Evolutionary conservation across 2,888 invertebrate genomes (phyloP).

Genomic region (Drosophila nr. perissopoda): DNA sequence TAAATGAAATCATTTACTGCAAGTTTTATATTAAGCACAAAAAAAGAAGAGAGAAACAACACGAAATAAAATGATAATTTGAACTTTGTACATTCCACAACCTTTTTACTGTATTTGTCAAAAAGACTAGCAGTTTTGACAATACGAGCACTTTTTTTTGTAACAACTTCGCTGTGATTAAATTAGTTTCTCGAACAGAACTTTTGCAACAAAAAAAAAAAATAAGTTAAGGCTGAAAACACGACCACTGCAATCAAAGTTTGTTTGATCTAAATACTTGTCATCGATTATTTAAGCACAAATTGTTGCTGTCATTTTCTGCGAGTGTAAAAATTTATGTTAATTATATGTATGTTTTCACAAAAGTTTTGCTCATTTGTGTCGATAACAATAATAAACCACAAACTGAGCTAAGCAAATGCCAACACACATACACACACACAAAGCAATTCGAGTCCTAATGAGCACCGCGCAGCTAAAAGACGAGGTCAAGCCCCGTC

Average conservation of each 20-base stretch:
- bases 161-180: slow-evolving; percentile 3
- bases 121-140: not conserved
- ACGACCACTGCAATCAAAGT: not conserved
- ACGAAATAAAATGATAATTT: not conserved
- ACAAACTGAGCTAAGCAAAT: slow-evolving; percentile 46
- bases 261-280: not conserved
- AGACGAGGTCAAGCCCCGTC: slow-evolving; percentile 65
- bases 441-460: slow-evolving; percentile 61
- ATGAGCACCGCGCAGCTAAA: slow-evolving; percentile 64
- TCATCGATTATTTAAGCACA: not conserved
- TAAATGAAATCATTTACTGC: not conserved
- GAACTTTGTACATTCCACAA: not conserved
- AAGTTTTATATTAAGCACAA: not conserved
- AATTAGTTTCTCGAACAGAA: slow-evolving; percentile 3
- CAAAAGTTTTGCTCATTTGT: slow-evolving; percentile 51
- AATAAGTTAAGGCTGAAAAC: not conserved
- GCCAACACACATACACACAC: slow-evolving; percentile 8
- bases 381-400: slow-evolving; percentile 54
- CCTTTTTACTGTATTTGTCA: not conserved
- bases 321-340: slow-evolving; percentile 9
- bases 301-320: not conserved
- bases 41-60: not conserved
- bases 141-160: slow-evolving; percentile 8
- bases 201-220: not conserved
- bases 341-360: slow-evolving; percentile 34